Percentiles rank a stretch among this genome's conserved stretches.
Conservation (phyloP, 2,797 vertebrate species). For the Fringilla coelebs region DNA sequence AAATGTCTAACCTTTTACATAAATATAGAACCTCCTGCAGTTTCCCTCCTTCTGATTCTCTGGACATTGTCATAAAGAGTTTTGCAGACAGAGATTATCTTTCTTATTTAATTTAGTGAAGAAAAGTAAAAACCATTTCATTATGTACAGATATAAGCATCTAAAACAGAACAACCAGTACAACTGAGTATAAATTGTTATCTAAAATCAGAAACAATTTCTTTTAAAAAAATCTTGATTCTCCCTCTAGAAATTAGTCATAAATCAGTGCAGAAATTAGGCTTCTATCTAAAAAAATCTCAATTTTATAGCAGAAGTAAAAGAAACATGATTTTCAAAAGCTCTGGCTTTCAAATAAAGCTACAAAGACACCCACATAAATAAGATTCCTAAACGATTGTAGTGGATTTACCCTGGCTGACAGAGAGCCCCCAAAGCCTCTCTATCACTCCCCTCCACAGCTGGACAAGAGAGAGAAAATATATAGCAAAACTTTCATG, state of each 20-base stretch:
- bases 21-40: background rate
- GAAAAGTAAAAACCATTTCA: background rate
- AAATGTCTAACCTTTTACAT: background rate
- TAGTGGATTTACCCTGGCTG: background rate
- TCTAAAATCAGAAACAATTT: background rate
- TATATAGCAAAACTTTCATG: fast-evolving
- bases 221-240: background rate
- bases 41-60: background rate
- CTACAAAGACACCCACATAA: background rate
- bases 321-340: background rate
- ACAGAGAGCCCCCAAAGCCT: background rate
- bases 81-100: background rate
- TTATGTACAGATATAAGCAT: background rate
- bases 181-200: background rate
- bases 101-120: background rate
- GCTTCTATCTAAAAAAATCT: background rate
- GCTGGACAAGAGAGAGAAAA: background rate
- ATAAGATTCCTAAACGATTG: background rate
- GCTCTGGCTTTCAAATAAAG: background rate
- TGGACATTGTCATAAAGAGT: background rate
- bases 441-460: background rate
- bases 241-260: background rate
- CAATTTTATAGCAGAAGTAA: background rate
- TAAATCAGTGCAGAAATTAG: background rate
- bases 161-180: background rate